These are phyloP conservation scores for Capromys pilorides DNA, from an alignment of 2,797 vertebrate species.

Conservation along the genomic window DNA sequence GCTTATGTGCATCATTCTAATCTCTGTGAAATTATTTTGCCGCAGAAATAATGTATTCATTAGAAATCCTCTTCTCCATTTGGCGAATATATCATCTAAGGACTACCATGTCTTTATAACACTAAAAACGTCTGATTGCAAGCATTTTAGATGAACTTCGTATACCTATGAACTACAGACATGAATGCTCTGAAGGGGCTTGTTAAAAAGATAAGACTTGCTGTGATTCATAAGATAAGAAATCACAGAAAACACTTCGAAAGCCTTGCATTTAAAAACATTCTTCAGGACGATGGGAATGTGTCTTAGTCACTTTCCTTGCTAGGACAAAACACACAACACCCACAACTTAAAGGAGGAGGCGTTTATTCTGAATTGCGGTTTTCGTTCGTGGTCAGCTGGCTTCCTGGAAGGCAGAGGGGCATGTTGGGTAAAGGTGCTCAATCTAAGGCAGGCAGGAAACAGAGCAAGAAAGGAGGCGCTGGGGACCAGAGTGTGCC, in stretches of 20 bases:
- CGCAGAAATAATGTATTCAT: slow-evolving; percentile 49
- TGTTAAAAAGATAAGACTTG: neutral
- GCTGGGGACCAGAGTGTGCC: neutral
- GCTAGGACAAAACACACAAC: neutral
- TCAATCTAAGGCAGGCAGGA: neutral
- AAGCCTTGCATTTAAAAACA: slow-evolving; percentile 29
- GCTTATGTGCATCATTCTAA: neutral
- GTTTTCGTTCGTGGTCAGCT: neutral
- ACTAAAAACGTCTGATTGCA: neutral
- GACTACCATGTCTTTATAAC: neutral
- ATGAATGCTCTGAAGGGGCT: neutral
- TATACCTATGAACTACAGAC: neutral
- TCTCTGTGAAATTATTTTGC: slow-evolving; percentile 1
- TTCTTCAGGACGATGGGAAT: neutral
- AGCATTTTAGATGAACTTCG: neutral
- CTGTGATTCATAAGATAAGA: neutral
- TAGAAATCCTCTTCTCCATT: neutral
- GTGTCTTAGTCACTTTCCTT: neutral
- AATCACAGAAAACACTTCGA: neutral
- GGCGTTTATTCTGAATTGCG: neutral
- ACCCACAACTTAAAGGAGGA: neutral
- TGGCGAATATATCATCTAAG: neutral
- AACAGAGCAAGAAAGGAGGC: neutral
- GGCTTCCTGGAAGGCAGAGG: neutral
- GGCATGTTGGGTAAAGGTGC: neutral